Evolutionary conservation across 2,113 vertebrate genomes (phyloP), one percentile per base, ranked within the genome.

Genomic region (Canis aureus): DNA sequence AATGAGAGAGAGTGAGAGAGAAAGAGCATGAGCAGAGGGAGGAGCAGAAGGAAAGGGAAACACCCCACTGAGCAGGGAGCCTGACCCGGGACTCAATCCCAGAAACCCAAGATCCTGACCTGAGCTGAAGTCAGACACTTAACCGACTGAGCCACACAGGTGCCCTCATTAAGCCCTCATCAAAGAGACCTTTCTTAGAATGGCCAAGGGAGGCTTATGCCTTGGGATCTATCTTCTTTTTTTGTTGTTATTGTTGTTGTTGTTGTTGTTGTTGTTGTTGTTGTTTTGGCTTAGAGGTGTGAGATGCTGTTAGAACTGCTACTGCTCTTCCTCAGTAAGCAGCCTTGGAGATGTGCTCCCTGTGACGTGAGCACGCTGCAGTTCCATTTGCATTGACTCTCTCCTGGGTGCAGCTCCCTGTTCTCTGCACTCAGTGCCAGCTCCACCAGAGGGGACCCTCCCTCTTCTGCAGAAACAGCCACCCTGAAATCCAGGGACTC

Each of bases 301-400:
- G 67, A 59, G 89, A 43, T 95, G 96, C 97, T 98, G 96, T 97
- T 97, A 11, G 51, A 97, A 93, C 60, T 49, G 96, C 76, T 89
- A 87, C 79, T 62, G 92, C 91, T 84, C n/a, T 96, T 87, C 91
- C 89, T 35, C 74, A 62, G 32, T 8, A 94, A 82, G 95, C 20
- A 95, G 78, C 88, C 93, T 43, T 51, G 96, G 91, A 96, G 91
- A 88, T 0, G 89, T 43, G 23, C 43, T 13, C 0, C 25, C 0
- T 12, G 74, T 66, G 93, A 64, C 3, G 32, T 0, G 66, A 38
- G 0, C 23, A 8, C 12, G 27, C 51, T 78, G 57, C 0, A 0
- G 51, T n/a, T 43, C 80, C 29, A 1, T 22, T 10, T 7, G 20
- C 8, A 16, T 0, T 4, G 53, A 22, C 29, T 0, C 59, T 29